phyloP scores from a whole-genome alignment of 2,888 invertebrate genomes.

The Aethes cnicana region DNA sequence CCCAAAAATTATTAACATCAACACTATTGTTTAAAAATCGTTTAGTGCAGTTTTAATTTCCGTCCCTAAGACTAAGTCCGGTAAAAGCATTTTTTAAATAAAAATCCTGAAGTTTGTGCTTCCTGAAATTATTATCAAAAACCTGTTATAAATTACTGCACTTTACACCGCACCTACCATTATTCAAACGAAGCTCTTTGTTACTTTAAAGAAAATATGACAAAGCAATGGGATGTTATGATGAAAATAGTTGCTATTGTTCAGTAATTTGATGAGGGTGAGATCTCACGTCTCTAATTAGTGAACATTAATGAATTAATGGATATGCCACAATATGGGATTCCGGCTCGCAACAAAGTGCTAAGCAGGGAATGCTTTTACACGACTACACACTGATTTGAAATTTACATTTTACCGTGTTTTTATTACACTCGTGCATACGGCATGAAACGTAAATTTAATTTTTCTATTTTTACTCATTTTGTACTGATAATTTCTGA shows the following conservation, averaged over 20 bases:
- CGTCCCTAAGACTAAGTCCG: too few species aligned
- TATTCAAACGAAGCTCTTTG: neutral
- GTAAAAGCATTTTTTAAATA: too few species aligned
- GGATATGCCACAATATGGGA: conserved; percentile 48
- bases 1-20: too few species aligned
- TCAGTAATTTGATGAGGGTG: conserved; percentile 60
- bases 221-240: conserved; percentile 53
- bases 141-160: too few species aligned
- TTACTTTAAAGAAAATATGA: conserved; percentile 6
- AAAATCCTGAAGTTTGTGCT: too few species aligned
- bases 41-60: too few species aligned
- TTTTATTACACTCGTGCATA: conserved; percentile 2
- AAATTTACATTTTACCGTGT: conserved; percentile 16
- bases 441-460: neutral
- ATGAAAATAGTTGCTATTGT: conserved; percentile 55
- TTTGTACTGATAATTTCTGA: neutral
- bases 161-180: neutral
- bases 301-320: conserved; percentile 61
- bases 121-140: too few species aligned
- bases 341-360: conserved; percentile 39
- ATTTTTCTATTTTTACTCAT: neutral
- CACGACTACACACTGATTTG: conserved; percentile 13
- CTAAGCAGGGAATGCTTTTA: conserved; percentile 25
- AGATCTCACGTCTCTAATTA: conserved; percentile 49
- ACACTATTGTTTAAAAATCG: too few species aligned